These are phyloP conservation scores for Myocastor coypus DNA, from an alignment of 2,113 vertebrate species.

Conservation along the genomic window DNA sequence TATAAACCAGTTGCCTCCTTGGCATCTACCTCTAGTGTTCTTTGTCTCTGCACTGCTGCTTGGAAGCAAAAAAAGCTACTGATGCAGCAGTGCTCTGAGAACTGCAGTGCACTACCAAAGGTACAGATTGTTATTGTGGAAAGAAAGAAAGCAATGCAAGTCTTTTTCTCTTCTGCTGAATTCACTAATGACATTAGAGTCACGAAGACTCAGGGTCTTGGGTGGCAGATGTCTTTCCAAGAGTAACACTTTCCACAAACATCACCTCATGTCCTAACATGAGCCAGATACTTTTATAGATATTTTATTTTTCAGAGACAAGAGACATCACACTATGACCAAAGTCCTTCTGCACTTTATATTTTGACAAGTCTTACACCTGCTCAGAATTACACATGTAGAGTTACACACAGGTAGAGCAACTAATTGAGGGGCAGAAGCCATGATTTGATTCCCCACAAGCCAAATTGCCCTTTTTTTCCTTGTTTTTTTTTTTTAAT, in stretches of 20 bases:
- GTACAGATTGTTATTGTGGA: neutral
- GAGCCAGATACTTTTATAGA: neutral
- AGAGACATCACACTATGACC: slow-evolving; percentile 9
- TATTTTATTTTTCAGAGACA: slow-evolving; percentile 28
- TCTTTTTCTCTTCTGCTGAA: neutral
- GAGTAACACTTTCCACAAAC: neutral
- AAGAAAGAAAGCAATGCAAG: neutral
- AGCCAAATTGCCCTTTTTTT: too few relatives aligned
- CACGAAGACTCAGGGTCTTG: slow-evolving; percentile 25
- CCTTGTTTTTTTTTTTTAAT: too few relatives aligned
- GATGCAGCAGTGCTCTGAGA: neutral
- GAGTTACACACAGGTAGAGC: neutral
- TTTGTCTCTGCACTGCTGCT: neutral
- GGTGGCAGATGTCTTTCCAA: neutral
- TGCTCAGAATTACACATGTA: neutral
- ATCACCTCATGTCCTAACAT: neutral
- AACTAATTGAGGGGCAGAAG: neutral
- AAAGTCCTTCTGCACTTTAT: neutral
- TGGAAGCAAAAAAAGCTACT: neutral
- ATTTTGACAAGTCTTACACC: neutral
- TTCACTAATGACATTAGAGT: neutral
- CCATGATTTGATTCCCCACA: neutral
- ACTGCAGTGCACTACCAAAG: neutral
- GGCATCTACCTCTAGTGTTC: neutral
- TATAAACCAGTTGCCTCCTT: neutral